Percentiles rank a stretch among this genome's conserved stretches.
Conservation (phyloP, 1,140 invertebrate genomes). For the Pogonomyrmex californicus region DNA sequence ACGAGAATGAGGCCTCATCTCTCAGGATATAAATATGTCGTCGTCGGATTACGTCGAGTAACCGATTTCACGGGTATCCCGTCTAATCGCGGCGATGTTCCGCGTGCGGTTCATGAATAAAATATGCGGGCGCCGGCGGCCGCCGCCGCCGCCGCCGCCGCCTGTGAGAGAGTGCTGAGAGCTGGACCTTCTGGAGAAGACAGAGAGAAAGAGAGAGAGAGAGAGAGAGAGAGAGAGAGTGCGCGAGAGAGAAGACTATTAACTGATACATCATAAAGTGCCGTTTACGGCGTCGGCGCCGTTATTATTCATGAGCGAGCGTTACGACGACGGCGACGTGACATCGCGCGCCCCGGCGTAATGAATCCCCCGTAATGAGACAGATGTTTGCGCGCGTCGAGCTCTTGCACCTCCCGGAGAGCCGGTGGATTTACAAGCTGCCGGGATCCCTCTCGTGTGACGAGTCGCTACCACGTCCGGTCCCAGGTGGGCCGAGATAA, state of each 20-base stretch:
- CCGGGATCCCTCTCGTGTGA: not conserved
- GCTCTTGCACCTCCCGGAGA: slow-evolving; percentile 29
- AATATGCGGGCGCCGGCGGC: slow-evolving; percentile 69
- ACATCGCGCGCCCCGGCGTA: slow-evolving; percentile 53
- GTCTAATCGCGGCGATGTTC: slow-evolving; percentile 72
- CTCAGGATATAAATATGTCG: slow-evolving; percentile 67
- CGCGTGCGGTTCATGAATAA: slow-evolving; percentile 76
- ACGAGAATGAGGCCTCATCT: slow-evolving; percentile 45
- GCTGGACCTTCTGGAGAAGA: slow-evolving; percentile 66
- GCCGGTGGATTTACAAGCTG: slow-evolving; percentile 25
- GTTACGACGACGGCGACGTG: slow-evolving; percentile 59
- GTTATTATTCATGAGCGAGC: slow-evolving; percentile 72
- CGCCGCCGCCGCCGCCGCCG: slow-evolving; percentile 60
- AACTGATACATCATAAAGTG: slow-evolving; percentile 79
- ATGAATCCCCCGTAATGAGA: slow-evolving; percentile 69
- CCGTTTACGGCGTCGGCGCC: slow-evolving; percentile 71
- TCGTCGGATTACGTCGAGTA: slow-evolving; percentile 72
- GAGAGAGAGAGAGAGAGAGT: slow-evolving; percentile 8
- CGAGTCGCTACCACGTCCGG: not conserved
- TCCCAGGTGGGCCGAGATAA: not conserved
- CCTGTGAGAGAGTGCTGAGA: slow-evolving; percentile 47
- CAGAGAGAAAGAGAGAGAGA: not conserved
- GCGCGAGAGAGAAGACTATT: slow-evolving; percentile 63
- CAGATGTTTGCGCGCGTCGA: slow-evolving; percentile 47
- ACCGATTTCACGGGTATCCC: slow-evolving; percentile 73